These are phyloP conservation scores for Choristoneura rosaceana DNA, from an alignment of 2,888 invertebrate species.

Conservation along the genomic window DNA sequence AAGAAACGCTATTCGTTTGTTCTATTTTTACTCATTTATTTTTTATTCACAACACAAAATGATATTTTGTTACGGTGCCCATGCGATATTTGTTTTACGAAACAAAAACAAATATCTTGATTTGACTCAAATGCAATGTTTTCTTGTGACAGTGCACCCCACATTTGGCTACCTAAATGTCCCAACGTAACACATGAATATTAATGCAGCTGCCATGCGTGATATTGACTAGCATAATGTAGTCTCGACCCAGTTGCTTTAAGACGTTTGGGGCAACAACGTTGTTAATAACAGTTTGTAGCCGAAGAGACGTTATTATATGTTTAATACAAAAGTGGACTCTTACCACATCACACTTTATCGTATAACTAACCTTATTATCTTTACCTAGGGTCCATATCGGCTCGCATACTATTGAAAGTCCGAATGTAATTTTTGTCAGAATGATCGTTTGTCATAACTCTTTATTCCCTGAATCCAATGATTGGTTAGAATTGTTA, in stretches of 20 bases:
- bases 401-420: no score
- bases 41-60: no score
- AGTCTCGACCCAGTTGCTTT: constrained; percentile 19
- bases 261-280: constrained; percentile 13
- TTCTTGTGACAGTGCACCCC: neutral
- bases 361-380: no score
- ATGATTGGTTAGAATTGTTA: no score
- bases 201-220: constrained; percentile 34
- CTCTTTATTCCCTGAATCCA: no score
- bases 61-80: no score
- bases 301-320: neutral
- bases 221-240: constrained; percentile 20
- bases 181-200: constrained; percentile 49
- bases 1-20: neutral
- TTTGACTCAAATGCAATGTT: neutral
- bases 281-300: neutral
- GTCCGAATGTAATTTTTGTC: no score
- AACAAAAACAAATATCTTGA: neutral
- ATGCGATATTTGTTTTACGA: no score
- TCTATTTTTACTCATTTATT: no score
- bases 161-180: constrained; percentile 60
- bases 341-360: neutral
- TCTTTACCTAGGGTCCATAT: no score
- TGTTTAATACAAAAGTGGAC: neutral
- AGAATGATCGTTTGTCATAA: no score